phyloP scores from a whole-genome alignment of 1,140 invertebrate genomes.

The Gonioctena quinquepunctata region DNA sequence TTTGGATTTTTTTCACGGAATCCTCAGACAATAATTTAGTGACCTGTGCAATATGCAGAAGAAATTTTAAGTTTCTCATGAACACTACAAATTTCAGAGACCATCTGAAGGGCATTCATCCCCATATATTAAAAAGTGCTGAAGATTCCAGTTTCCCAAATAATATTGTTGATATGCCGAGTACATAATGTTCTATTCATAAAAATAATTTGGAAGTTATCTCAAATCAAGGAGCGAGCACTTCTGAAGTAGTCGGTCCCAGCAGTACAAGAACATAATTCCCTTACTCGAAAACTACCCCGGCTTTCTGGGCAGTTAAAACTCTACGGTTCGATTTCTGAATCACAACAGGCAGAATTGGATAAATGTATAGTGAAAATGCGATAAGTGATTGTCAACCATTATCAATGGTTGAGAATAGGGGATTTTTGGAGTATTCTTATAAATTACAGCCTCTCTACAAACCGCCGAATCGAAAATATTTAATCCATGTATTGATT shows the following conservation, averaged over 20 bases:
- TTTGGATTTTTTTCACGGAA: not conserved
- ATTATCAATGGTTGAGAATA: conserved; percentile 12
- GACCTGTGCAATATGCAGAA: not conserved
- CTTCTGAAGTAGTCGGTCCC: not conserved
- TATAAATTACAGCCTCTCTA: not conserved
- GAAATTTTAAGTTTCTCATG: not conserved
- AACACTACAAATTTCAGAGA: not conserved
- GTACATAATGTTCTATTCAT: not conserved
- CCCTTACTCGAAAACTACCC: not conserved
- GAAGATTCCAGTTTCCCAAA: not conserved
- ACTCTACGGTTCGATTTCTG: not conserved
- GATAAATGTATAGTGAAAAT: too few species aligned
- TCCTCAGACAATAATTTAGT: not conserved
- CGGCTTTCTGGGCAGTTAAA: not conserved
- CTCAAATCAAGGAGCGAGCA: not conserved
- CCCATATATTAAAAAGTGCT: not conserved
- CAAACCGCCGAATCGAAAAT: not conserved
- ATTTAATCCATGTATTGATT: conserved; percentile 10
- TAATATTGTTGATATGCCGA: not conserved
- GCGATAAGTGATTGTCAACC: too few species aligned
- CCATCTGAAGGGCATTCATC: not conserved
- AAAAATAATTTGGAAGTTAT: not conserved
- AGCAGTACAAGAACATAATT: not conserved
- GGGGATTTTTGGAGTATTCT: conserved; percentile 11
- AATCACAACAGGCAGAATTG: too few species aligned